phyloP scores from a whole-genome alignment of 2,113 vertebrate species.

The Zapornia atra region DNA sequence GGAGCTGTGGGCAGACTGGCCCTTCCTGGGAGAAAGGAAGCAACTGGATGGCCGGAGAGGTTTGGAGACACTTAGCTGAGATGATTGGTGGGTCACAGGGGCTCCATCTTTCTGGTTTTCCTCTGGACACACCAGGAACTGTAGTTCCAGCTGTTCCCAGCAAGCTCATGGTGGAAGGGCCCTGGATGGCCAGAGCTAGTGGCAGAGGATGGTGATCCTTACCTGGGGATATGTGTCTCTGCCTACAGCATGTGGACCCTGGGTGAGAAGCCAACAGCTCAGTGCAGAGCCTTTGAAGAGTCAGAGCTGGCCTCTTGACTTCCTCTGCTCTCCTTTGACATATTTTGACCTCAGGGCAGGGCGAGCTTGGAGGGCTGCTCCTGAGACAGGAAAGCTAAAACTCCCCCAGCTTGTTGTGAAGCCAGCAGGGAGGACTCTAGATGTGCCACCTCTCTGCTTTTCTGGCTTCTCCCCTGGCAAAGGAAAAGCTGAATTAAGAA shows the following conservation, averaged over 20 bases:
- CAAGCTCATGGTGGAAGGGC: background rate
- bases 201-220: background rate
- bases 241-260: background rate
- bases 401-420: background rate
- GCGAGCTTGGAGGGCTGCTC: background rate
- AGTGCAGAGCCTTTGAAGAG: background rate
- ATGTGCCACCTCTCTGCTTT: constrained; percentile 29
- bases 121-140: background rate
- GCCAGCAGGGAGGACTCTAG: background rate
- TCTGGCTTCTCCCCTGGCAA: constrained; percentile 27
- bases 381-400: constrained; percentile 13
- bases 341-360: background rate
- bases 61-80: background rate
- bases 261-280: background rate
- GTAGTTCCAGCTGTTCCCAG: background rate
- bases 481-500: constrained; percentile 35
- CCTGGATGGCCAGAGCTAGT: background rate
- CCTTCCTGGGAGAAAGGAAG: background rate
- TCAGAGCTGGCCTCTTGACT: background rate
- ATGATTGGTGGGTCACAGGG: background rate
- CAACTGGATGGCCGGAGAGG: background rate
- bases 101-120: background rate
- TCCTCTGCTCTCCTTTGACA: background rate
- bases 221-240: background rate
- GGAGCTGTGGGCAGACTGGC: background rate